Conservation (phyloP, 2,113 vertebrate genomes). For the Paradoxurus hermaphroditus region DNA sequence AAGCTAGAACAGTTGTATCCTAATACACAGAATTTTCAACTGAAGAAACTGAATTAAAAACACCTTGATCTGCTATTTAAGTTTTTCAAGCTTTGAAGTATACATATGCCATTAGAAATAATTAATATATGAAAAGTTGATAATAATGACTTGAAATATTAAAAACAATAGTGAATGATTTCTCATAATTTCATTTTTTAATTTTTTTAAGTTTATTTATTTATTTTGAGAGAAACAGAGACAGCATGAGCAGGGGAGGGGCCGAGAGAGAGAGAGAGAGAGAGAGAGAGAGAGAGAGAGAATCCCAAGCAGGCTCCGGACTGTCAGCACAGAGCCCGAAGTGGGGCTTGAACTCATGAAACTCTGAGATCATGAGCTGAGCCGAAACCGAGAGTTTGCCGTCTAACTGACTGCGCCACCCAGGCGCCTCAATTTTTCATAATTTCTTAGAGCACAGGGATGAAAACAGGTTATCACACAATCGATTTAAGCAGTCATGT, state of each 20-base stretch:
- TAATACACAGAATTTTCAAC: not conserved
- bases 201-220: too few species aligned
- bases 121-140: not conserved
- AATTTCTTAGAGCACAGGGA: not conserved
- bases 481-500: not conserved
- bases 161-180: not conserved
- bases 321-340: too few species aligned
- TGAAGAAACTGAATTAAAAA: slow-evolving; percentile 36
- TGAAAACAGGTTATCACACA: not conserved
- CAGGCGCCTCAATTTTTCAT: not conserved
- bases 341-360: too few species aligned
- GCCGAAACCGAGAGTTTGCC: too few species aligned
- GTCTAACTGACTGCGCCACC: too few species aligned
- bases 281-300: too few species aligned
- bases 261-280: too few species aligned
- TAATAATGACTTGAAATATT: not conserved
- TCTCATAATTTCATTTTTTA: too few species aligned
- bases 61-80: not conserved
- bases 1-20: not conserved
- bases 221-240: too few species aligned
- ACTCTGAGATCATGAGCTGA: too few species aligned
- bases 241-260: too few species aligned
- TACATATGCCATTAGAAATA: not conserved
- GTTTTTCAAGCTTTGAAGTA: not conserved
- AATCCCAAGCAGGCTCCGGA: too few species aligned